phyloP scores from a whole-genome alignment of 2,113 vertebrate genomes.

The Ascaphus truei region DNA sequence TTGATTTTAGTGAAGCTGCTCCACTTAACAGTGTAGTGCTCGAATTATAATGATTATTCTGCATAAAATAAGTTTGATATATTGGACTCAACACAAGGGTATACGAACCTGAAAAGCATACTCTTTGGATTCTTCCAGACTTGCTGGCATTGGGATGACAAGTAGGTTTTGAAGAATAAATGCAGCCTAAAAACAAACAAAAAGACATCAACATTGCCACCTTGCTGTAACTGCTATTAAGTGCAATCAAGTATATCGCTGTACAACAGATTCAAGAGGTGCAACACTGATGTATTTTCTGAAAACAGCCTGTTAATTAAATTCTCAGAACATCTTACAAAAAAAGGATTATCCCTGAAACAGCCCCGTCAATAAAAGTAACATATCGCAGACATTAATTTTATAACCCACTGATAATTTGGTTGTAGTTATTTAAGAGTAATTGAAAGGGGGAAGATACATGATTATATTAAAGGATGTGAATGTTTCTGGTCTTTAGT shows the following conservation, averaged over 20 bases:
- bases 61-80: too few relatives aligned
- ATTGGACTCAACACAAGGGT: neutral
- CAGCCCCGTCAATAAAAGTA: neutral
- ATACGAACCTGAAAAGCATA: slow-evolving; percentile 85
- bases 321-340: neutral
- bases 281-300: neutral
- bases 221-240: slow-evolving; percentile 55
- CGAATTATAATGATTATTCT: too few relatives aligned
- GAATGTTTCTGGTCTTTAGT: neutral
- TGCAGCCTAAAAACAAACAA: slow-evolving; percentile 75
- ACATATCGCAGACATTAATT: neutral
- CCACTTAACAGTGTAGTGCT: too few relatives aligned
- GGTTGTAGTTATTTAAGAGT: neutral
- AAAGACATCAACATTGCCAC: slow-evolving; percentile 69
- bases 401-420: neutral
- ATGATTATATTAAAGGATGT: neutral
- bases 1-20: too few relatives aligned
- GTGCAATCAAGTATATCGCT: neutral
- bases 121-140: slow-evolving; percentile 69
- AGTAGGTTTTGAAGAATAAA: slow-evolving; percentile 96
- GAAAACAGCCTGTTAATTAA: neutral
- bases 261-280: neutral
- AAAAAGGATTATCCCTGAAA: neutral
- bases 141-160: slow-evolving; percentile 81
- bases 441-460: neutral